Evolutionary conservation across 2,797 vertebrate genomes (phyloP), one percentile per base, ranked within the genome.

Genomic region (Muscicapa comitata): DNA sequence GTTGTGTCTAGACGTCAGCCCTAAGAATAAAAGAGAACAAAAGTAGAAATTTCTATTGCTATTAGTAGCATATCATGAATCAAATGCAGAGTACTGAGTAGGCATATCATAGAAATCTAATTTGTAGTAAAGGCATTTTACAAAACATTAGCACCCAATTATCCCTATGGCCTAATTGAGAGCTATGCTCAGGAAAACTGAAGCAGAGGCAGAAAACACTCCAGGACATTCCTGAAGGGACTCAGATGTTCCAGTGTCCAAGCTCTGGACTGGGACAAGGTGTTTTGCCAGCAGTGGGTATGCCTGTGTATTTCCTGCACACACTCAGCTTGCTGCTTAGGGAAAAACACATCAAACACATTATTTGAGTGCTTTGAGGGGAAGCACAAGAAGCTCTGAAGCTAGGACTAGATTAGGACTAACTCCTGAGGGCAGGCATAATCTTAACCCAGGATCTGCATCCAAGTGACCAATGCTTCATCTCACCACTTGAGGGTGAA

Each of bases 281-380:
- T 19, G 26, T 40, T 84, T 53, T 68, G 3, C 18, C 5, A 4
- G 31, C 45, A n/a, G 6, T 0, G 1, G 17, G 18, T 45, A 12
- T 0, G 0, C 4, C 10, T 2, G 1, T 28, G 26, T 40, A 38
- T 43, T 54, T 47, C 38, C 16, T 2, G 2, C 12, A 13, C 16
- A 13, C 28, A 4, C 5, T n/a, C 6, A 4, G 6, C 18, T 33
- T 67, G 17, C 6, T 71, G 72, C 33, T 71, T 37, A 38, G 16
- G 35, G 33, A 16, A 63, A 79, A 17, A 5, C 25, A 21, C 1
- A 1, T 28, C 25, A 51, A 51, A 38, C 2, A 0, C 2, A 0
- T 65, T 79, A 47, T 31, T 40, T 74, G 40, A 75, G 63, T 40
- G 14, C 9, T 57, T 6, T 3, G 10, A 85, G 48, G 33, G 25